These are phyloP conservation scores for Pyrgus malvae DNA, from an alignment of 2,888 invertebrate genomes.

Conservation along the genomic window DNA sequence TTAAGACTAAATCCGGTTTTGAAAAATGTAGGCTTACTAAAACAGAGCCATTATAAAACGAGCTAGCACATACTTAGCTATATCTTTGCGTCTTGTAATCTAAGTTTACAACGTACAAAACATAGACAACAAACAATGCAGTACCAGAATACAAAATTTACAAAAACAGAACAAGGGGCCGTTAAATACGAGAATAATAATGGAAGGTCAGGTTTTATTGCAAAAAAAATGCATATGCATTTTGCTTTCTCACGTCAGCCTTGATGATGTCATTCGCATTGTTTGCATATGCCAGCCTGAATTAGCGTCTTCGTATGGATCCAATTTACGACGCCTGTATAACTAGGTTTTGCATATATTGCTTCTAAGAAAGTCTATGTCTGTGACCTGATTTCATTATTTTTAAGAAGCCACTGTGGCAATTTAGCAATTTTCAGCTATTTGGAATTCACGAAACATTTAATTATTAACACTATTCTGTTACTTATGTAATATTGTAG, in stretches of 20 bases:
- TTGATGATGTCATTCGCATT: conserved; percentile 19
- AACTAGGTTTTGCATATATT: background rate
- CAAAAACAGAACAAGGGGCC: conserved; percentile 1
- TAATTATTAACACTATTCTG: too few species aligned
- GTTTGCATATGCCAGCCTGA: conserved; percentile 9
- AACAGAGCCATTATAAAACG: too few species aligned
- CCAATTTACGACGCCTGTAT: background rate
- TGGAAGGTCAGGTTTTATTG: conserved; percentile 15
- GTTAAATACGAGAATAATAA: background rate
- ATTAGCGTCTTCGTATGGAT: conserved; percentile 3
- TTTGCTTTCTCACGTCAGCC: conserved; percentile 15
- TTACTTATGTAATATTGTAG: too few species aligned
- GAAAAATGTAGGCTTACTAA: too few species aligned
- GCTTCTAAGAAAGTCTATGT: background rate
- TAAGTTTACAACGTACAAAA: too few species aligned
- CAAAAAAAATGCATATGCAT: conserved; percentile 16
- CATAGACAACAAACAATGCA: background rate
- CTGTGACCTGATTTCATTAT: too few species aligned
- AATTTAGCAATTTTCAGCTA: too few species aligned
- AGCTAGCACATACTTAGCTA: too few species aligned
- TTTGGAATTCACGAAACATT: too few species aligned
- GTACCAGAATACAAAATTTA: background rate
- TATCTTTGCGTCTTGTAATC: too few species aligned
- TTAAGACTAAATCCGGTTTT: too few species aligned
- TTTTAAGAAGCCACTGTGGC: too few species aligned